Evolutionary conservation across 2,888 invertebrate species (phyloP).

Genomic region (Congeria kusceri): DNA sequence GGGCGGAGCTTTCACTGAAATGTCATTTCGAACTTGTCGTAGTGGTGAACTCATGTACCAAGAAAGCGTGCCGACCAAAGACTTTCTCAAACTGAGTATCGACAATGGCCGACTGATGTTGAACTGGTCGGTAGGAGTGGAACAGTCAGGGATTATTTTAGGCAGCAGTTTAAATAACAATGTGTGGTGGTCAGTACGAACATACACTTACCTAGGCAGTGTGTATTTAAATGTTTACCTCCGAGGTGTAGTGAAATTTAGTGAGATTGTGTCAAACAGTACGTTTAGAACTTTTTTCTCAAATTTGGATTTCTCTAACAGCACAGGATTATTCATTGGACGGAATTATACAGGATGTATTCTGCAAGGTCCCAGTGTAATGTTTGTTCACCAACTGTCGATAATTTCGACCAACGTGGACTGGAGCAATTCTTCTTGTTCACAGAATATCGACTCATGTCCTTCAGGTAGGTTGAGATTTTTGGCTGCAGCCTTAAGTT

Average conservation of each 20-base stretch:
- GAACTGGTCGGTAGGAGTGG: slow-evolving; percentile 52
- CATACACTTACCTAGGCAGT: slow-evolving; percentile 57
- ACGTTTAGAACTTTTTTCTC: slow-evolving; percentile 63
- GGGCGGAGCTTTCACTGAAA: slow-evolving; percentile 56
- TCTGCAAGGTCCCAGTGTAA: slow-evolving; percentile 69
- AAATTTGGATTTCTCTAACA: slow-evolving; percentile 56
- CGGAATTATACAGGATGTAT: slow-evolving; percentile 69
- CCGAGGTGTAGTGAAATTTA: slow-evolving; percentile 37
- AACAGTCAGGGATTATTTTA: slow-evolving; percentile 33
- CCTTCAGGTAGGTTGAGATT: slow-evolving; percentile 42
- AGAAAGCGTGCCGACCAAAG: slow-evolving; percentile 50
- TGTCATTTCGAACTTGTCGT: slow-evolving; percentile 69
- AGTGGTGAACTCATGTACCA: slow-evolving; percentile 68
- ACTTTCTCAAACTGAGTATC: slow-evolving; percentile 60
- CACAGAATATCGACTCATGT: slow-evolving; percentile 44
- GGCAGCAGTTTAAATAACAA: slow-evolving; percentile 62
- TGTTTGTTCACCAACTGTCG: slow-evolving; percentile 51
- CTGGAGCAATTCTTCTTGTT: slow-evolving; percentile 65
- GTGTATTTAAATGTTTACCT: slow-evolving; percentile 60
- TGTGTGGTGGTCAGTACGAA: slow-evolving; percentile 63
- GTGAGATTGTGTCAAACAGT: slow-evolving; percentile 65
- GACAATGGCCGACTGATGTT: slow-evolving; percentile 63
- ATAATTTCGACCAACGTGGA: slow-evolving; percentile 41
- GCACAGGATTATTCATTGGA: slow-evolving; percentile 62
- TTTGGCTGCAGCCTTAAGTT: too few relatives aligned